Base-by-base conservation (phyloP, 2,888 invertebrate genomes). In the Iselma pallidipennis region DNA sequence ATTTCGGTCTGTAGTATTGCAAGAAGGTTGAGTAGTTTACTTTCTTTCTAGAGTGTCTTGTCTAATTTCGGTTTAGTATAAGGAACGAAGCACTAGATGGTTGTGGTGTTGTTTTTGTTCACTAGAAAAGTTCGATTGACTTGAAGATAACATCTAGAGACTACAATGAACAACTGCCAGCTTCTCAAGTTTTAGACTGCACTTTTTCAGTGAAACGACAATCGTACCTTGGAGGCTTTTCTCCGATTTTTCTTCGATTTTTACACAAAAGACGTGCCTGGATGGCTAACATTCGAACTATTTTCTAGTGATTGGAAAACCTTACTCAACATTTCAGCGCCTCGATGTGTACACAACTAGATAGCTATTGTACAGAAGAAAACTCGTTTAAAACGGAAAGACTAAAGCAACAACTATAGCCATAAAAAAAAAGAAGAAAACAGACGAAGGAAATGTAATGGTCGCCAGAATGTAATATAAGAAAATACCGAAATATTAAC, bases 91-190 rank as follows among this genome's bases (percentile, higher is more conserved):
- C 37, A 42, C n/a, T 16, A 16, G 45, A 23, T 12, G 45, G 16
- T 42, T 19, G 19, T 45, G 12, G 12, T 16, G 10, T 42, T 60
- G 67, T 68, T 72, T 72, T 71, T 71, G 69, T 70, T 68, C 67
- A 66, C 49, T 5, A 61, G 65, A 67, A 68, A 71, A 71, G 66
- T 71, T 71, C 67, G 68, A 71, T 70, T 68, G 69, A 69, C 69
- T 71, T 63, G 55, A 31, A 62, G 68, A 71, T 70, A 71, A 71
- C 69, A 70, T 66, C 70, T 65, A 61, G 4, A 23, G 5, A 66
- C 69, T 65, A 66, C n/a, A 69, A 68, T 68, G 67, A 65, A 64
- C 45, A 45, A 45, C 64, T 68, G 68, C 60, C 63, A 66, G 63
- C 66, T 66, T 65, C 61, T 54, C 57, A 26, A 59, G 49, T 57